Conservation (phyloP, 2,888 invertebrate genomes). For the Prostheceraeus crozeri region DNA sequence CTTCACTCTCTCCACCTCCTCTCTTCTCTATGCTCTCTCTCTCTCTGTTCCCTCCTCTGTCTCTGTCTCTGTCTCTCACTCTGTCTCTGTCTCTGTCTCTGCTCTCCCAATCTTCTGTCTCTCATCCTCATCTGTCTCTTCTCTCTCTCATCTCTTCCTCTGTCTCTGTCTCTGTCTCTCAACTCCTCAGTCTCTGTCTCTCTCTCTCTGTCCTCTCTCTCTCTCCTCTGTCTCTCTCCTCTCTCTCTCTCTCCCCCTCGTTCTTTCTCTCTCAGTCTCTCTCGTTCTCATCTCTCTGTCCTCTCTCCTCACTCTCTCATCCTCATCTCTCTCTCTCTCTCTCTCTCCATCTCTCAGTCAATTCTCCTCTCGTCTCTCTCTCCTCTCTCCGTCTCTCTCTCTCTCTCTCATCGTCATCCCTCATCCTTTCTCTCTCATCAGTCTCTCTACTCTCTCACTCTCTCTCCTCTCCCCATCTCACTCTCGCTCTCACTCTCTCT, state of each 20-base stretch:
- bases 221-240: slow-evolving; percentile 19
- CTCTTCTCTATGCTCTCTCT: no score
- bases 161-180: slow-evolving; percentile 7
- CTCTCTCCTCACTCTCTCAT: slow-evolving; percentile 16
- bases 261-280: slow-evolving; percentile 28
- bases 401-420: background rate
- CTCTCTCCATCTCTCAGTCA: background rate
- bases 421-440: background rate
- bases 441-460: background rate
- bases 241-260: slow-evolving; percentile 32
- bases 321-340: background rate
- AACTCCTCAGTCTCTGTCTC: slow-evolving; percentile 14
- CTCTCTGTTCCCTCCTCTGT: background rate
- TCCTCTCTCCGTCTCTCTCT: background rate
- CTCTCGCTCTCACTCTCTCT: background rate
- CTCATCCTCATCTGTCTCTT: slow-evolving; percentile 3
- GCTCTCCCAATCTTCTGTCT: no score
- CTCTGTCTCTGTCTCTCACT: slow-evolving; percentile 8
- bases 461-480: background rate
- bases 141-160: background rate
- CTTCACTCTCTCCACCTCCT: no score
- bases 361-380: background rate
- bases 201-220: slow-evolving; percentile 10
- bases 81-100: slow-evolving; percentile 26
- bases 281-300: slow-evolving; percentile 16